Evolutionary conservation across 2,797 vertebrate species (phyloP).

Genomic region (Hyperoplus immaculatus): DNA sequence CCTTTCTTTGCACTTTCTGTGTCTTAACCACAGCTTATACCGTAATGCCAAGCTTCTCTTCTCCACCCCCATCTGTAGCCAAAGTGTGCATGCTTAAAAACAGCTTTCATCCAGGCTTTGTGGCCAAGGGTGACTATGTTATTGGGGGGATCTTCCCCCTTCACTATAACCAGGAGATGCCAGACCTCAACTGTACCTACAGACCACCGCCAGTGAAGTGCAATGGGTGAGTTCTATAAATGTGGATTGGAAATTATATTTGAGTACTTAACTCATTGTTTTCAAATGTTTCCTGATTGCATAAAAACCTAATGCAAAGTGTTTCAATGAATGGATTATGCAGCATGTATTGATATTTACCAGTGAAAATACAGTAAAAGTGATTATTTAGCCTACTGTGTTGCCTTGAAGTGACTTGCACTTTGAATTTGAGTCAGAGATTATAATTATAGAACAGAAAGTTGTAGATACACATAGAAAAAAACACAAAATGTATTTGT

Average conservation of each 20-base stretch:
- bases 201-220: constrained; percentile 78
- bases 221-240: constrained; percentile 75
- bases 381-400: background rate
- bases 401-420: background rate
- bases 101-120: constrained; percentile 77
- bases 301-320: background rate
- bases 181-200: constrained; percentile 78
- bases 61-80: constrained; percentile 18
- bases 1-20: constrained; percentile 46
- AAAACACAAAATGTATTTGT: background rate
- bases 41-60: constrained; percentile 1
- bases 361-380: background rate
- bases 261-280: background rate
- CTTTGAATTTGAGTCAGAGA: background rate
- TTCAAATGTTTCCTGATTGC: background rate
- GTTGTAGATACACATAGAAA: background rate
- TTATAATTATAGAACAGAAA: background rate
- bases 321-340: background rate
- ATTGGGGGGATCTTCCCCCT: constrained; percentile 86
- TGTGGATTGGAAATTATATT: background rate
- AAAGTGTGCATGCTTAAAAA: constrained; percentile 72
- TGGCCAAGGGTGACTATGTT: constrained; percentile 75
- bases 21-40: constrained; percentile 14
- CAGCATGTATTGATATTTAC: background rate
- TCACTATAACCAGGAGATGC: constrained; percentile 85